Conservation (phyloP, 2,888 invertebrate species). For the Teleiodes luculella region DNA sequence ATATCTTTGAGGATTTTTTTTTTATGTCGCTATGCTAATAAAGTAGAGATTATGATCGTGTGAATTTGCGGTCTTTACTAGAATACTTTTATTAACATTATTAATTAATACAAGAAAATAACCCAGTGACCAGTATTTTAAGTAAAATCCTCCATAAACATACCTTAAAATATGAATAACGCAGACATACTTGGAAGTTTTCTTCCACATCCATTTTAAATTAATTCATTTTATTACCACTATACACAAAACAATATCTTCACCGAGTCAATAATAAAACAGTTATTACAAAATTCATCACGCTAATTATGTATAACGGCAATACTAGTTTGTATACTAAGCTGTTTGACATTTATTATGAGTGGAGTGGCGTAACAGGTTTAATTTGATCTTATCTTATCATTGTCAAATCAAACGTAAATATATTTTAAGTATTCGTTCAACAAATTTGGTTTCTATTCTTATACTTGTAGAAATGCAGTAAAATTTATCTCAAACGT, state of each 20-base stretch:
- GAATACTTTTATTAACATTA: no score
- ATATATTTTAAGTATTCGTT: no score
- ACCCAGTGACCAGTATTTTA: background rate
- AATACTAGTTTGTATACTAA: background rate
- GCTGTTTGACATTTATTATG: background rate
- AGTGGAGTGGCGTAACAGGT: background rate
- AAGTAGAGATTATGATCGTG: no score
- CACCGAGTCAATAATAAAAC: background rate
- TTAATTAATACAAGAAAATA: no score
- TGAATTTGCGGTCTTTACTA: no score
- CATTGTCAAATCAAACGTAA: background rate
- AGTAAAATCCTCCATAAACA: background rate
- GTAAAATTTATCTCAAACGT: no score
- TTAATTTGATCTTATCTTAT: background rate
- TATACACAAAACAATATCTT: no score
- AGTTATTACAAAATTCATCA: background rate
- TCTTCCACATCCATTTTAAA: background rate
- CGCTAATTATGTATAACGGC: background rate
- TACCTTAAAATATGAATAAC: constrained; percentile 3
- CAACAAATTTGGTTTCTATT: no score
- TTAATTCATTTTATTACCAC: background rate
- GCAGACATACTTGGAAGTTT: constrained; percentile 10
- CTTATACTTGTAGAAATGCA: no score
- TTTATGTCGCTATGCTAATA: no score
- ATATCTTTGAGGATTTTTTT: no score